Conservation (phyloP, 2,113 vertebrate species). For the Pluvialis apricaria region DNA sequence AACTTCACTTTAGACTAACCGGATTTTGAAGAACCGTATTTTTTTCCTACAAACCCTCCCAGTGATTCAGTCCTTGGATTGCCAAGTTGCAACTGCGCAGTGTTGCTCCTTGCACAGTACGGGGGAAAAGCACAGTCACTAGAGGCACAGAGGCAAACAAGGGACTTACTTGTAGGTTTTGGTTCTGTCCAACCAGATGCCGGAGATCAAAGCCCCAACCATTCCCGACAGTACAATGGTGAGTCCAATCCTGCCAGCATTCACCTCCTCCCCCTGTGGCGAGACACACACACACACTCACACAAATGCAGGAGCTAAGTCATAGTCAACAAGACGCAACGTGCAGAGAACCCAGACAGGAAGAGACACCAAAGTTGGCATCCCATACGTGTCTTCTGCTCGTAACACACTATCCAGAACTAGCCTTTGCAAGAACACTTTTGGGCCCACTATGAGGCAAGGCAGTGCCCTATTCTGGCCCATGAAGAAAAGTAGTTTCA, state of each 20-base stretch:
- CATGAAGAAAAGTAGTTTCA: background rate
- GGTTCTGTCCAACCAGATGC: constrained; percentile 94
- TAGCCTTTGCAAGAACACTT: background rate
- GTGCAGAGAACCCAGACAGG: background rate
- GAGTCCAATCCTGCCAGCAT: constrained; percentile 94
- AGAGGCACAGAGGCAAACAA: background rate
- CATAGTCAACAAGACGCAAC: background rate
- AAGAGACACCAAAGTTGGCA: background rate
- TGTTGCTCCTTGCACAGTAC: background rate
- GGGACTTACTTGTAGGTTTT: constrained; percentile 94
- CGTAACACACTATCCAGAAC: background rate
- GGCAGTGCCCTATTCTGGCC: background rate
- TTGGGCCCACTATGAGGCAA: background rate
- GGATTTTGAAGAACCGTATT: background rate
- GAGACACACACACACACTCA: constrained; percentile 53
- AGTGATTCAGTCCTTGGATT: background rate
- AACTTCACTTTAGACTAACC: background rate
- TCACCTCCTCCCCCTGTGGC: constrained; percentile 89
- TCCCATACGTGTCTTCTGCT: background rate
- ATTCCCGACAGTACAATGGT: constrained; percentile 91
- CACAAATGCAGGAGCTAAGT: background rate
- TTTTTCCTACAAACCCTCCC: background rate
- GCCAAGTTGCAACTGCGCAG: background rate
- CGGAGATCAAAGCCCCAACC: constrained; percentile 88
- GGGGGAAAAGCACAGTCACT: background rate